Base-by-base conservation (phyloP, 1,140 invertebrate genomes). In the Drosophila insularis region DNA sequence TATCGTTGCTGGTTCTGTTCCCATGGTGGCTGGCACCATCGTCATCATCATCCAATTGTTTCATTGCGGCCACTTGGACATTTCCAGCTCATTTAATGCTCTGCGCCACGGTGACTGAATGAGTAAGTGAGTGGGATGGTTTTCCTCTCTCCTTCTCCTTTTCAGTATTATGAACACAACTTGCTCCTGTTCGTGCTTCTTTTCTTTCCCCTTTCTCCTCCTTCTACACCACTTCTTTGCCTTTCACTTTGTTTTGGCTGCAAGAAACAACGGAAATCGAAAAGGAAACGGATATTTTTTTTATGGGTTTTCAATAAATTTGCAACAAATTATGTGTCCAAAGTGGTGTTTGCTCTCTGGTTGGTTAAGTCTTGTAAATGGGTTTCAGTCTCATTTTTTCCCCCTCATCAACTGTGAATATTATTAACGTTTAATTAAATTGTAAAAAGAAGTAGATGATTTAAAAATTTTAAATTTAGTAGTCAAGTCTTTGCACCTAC, bases 281-380 rank as follows among this genome's bases (percentile, higher is more conserved):
- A 84, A 75, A 63, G 75, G 71, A 87, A 85, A 81, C 70, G 69
- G 81, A 86, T 74, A 81, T 75, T 85, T 74, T 27, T 27, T 66
- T 87, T 78, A 81, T 78, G 67, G 63, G 53, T 87, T 81, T 85
- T 75, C 70, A 81, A 81, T 81, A 86, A 86, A 78, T 85, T 81
- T 81, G 73, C 81, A 81, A 87, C 74, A 78, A 87, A 76, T 76
- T 63, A 76, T 76, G 54, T 14, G 73, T 37, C 59, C 43, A 31
- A 23, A 27, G 21, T 23, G 14, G 40, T 31, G 32, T 23, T 50
- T 23, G n/a, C 14, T 10, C 21, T 23, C 35, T 62, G 14, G n/a
- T 8, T 17, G 39, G 27, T 14, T 31, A 31, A 27, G 31, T 46
- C 13, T 40, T 19, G 4, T 23, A 23, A 21, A 50, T 50, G 43